A percentile compares a stretch with the other conserved stretches of the same genome.
These are phyloP conservation scores for Anaspis maculata DNA, from an alignment of 2,888 invertebrate species.

Conservation along the genomic window DNA sequence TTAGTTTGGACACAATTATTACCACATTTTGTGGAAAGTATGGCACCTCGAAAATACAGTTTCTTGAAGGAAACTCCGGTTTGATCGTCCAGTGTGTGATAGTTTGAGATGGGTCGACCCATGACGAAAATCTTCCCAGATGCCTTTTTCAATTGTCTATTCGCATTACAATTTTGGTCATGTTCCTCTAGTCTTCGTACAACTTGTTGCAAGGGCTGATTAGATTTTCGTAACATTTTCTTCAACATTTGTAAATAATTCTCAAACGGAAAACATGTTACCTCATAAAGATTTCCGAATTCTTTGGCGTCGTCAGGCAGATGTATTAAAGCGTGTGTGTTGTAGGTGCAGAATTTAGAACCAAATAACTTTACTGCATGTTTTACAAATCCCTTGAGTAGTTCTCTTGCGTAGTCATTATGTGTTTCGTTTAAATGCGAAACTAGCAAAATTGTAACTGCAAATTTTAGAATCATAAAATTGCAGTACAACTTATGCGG, in stretches of 20 bases:
- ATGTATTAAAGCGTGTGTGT: slow-evolving; percentile 8
- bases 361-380: slow-evolving; percentile 9
- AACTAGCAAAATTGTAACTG: slow-evolving; percentile 15
- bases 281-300: slow-evolving; percentile 7
- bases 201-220: slow-evolving; percentile 7
- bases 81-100: not conserved
- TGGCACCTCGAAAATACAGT: not conserved
- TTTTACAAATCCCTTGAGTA: slow-evolving; percentile 10
- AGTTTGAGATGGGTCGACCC: not conserved
- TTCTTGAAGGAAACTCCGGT: slow-evolving; percentile 1
- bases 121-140: too few species aligned
- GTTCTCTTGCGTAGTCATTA: slow-evolving; percentile 10
- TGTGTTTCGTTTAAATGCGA: slow-evolving; percentile 13
- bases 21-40: not conserved
- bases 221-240: slow-evolving; percentile 6
- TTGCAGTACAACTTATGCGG: slow-evolving; percentile 11
- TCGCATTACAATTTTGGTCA: not conserved
- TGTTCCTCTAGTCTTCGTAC: slow-evolving; percentile 3
- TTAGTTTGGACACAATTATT: not conserved
- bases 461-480: slow-evolving; percentile 18
- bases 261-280: slow-evolving; percentile 13
- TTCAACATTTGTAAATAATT: slow-evolving; percentile 10
- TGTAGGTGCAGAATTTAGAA: slow-evolving; percentile 7
- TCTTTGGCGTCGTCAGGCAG: slow-evolving; percentile 8
- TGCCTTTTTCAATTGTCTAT: not conserved